Conservation (phyloP, 1,140 invertebrate genomes). For the Limonius californicus region DNA sequence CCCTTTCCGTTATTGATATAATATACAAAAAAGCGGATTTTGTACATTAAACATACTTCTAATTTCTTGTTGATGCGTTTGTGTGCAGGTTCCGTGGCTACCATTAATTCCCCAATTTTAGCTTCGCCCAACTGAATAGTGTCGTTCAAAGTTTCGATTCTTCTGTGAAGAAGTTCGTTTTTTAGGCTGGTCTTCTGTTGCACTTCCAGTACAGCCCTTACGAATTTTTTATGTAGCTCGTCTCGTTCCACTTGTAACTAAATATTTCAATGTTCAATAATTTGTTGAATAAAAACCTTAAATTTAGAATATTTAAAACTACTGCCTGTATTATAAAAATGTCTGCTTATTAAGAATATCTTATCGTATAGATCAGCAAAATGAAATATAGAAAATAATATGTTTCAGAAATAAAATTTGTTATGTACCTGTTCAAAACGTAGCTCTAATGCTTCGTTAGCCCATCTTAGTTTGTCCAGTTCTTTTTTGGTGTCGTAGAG, state of each 20-base stretch:
- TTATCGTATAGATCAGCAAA: no score
- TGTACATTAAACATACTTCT: conserved; percentile 48
- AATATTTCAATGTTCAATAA: no score
- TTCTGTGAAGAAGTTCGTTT: conserved; percentile 71
- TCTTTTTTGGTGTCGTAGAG: conserved; percentile 60
- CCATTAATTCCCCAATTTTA: conserved; percentile 61
- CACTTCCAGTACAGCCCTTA: conserved; percentile 76
- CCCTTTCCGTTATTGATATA: no score
- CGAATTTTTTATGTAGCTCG: conserved; percentile 73
- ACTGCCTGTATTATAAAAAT: no score
- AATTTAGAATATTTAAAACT: no score
- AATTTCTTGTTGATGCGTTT: no score
- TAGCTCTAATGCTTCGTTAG: conserved; percentile 71
- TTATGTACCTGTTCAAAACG: conserved; percentile 66
- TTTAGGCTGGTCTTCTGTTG: conserved; percentile 78
- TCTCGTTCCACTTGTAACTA: conserved; percentile 71
- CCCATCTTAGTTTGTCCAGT: conserved; percentile 70
- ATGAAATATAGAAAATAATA: no score
- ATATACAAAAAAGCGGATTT: no score
- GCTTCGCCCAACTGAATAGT: conserved; percentile 67
- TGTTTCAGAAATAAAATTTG: background rate
- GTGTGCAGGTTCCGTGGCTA: conserved; percentile 47
- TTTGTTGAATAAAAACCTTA: no score
- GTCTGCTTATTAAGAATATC: no score
- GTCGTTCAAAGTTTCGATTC: conserved; percentile 63